Conservation (phyloP, 2,797 vertebrate species). For the Sebastes glaucus region DNA sequence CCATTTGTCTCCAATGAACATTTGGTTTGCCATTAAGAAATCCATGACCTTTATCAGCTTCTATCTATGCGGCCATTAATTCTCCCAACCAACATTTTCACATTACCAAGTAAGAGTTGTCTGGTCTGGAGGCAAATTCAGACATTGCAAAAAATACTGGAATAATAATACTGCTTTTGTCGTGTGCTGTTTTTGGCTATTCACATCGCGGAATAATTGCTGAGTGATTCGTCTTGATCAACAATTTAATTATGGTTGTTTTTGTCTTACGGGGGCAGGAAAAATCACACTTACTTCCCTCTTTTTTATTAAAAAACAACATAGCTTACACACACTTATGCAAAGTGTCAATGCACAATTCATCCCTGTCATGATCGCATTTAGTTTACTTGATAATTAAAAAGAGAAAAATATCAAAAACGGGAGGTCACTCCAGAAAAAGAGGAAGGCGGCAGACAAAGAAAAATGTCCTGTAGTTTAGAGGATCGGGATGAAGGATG, state of each 20-base stretch:
- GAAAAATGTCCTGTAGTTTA: background rate
- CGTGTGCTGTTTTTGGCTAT: background rate
- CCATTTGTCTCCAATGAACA: conserved; percentile 9
- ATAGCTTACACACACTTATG: background rate
- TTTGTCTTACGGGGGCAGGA: background rate
- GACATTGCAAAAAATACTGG: conserved; percentile 7
- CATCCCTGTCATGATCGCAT: background rate
- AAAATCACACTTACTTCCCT: background rate
- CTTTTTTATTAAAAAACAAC: conserved; percentile 32
- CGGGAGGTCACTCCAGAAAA: conserved; percentile 3
- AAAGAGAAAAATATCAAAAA: background rate
- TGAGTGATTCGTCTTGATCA: conserved; percentile 42
- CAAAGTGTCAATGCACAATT: conserved; percentile 1
- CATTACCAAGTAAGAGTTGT: background rate
- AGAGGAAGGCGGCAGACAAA: background rate
- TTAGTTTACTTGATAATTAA: background rate
- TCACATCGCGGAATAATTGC: conserved; percentile 1
- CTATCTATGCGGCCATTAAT: conserved; percentile 17
- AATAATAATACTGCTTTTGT: conserved; percentile 9
- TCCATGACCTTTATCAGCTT: conserved; percentile 32
- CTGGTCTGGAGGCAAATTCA: background rate
- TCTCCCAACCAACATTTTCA: conserved; percentile 13
- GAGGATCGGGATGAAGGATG: background rate
- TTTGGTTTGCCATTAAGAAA: conserved; percentile 17
- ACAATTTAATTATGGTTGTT: conserved; percentile 25